Percentiles rank a stretch among this genome's conserved stretches.
These are phyloP conservation scores for Rhea pennata DNA, from an alignment of 2,113 vertebrate genomes.

Conservation along the genomic window DNA sequence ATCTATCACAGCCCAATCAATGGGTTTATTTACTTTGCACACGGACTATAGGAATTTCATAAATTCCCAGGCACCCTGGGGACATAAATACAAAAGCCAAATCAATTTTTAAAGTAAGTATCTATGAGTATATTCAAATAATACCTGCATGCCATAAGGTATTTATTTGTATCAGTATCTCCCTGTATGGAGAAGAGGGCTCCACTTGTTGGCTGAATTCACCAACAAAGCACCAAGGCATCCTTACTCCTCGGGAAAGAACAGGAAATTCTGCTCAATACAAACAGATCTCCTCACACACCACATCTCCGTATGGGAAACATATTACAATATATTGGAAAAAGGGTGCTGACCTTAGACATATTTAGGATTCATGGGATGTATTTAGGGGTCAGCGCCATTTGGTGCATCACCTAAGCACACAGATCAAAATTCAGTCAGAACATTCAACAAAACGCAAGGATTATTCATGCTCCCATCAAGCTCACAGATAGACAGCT, in stretches of 20 bases:
- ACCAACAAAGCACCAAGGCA: background rate
- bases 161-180: background rate
- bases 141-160: background rate
- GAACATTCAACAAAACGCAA: background rate
- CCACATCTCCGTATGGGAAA: background rate
- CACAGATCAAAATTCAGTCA: background rate
- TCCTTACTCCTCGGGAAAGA: background rate
- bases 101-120: background rate
- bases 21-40: background rate
- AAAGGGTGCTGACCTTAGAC: background rate
- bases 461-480: background rate
- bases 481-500: background rate
- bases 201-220: background rate
- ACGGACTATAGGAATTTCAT: slow-evolving; percentile 15
- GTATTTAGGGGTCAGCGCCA: background rate
- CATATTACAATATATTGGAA: background rate
- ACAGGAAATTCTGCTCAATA: background rate
- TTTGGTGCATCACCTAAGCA: background rate
- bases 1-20: slow-evolving; percentile 5
- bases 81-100: background rate
- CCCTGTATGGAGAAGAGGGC: background rate
- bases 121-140: slow-evolving; percentile 1
- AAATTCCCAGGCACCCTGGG: background rate
- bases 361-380: background rate
- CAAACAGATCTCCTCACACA: background rate